These are phyloP conservation scores for Salvelinus alpinus DNA, from an alignment of 2,113 vertebrate species.

Conservation along the genomic window DNA sequence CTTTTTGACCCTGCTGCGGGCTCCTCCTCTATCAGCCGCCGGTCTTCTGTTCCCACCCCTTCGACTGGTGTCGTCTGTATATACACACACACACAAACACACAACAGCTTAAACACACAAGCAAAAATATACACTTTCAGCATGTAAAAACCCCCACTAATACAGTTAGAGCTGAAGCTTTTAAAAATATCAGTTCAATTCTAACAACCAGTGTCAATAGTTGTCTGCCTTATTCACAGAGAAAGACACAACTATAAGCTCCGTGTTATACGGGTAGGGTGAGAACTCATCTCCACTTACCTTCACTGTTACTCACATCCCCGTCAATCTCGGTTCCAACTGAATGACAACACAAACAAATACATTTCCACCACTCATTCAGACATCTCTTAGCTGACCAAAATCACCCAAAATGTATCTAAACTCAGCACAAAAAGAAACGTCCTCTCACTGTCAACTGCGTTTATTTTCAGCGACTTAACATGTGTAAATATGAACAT, in stretches of 20 bases:
- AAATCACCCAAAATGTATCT: neutral
- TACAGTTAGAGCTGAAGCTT: neutral
- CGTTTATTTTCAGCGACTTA: no score
- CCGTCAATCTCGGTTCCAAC: conserved; percentile 83
- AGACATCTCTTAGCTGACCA: neutral
- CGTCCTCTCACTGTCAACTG: no score
- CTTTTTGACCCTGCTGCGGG: conserved; percentile 57
- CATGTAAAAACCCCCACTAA: neutral
- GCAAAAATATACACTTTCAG: no score
- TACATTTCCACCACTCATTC: neutral
- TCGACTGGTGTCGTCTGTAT: conserved; percentile 50
- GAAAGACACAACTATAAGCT: neutral
- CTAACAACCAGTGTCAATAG: no score
- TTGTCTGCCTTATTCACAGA: neutral
- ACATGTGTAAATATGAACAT: no score
- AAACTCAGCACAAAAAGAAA: no score
- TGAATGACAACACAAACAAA: conserved; percentile 62
- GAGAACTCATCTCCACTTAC: conserved; percentile 60
- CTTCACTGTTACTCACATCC: conserved; percentile 77
- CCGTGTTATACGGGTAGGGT: neutral
- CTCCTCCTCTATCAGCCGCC: conserved; percentile 55
- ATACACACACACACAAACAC: neutral
- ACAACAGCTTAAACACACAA: neutral
- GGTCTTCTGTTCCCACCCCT: conserved; percentile 57
- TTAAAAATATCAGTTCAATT: no score